These are phyloP conservation scores for Trochalopteron elliotii DNA, from an alignment of 2,113 vertebrate genomes.

Conservation along the genomic window DNA sequence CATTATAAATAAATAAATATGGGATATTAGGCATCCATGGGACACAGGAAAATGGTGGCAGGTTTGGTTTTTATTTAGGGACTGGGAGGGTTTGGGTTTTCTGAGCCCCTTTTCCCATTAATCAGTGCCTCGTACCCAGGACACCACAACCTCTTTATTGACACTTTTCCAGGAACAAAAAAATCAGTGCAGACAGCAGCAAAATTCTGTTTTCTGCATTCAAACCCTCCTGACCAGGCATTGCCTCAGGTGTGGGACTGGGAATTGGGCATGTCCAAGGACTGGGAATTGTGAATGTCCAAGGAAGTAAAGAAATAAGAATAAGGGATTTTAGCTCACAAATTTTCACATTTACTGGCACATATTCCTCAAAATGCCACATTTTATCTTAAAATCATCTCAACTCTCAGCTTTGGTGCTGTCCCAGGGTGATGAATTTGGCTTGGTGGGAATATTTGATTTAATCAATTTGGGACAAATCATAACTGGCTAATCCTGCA, in stretches of 20 bases:
- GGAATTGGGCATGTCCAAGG: too few relatives aligned
- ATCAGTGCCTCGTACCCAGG: neutral
- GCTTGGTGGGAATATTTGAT: neutral
- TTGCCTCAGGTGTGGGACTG: neutral
- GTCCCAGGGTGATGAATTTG: accelerated
- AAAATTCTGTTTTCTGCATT: neutral
- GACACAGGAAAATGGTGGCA: neutral
- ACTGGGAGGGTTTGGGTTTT: neutral
- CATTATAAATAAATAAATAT: neutral
- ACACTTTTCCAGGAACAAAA: neutral
- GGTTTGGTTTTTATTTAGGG: neutral
- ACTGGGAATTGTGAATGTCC: neutral
- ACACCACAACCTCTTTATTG: neutral
- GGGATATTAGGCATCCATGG: neutral
- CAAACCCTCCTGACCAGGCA: neutral
- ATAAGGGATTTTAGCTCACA: neutral
- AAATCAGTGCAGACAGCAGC: neutral
- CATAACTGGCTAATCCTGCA: neutral
- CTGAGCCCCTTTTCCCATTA: neutral
- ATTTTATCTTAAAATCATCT: neutral
- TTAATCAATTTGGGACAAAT: neutral
- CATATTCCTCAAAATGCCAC: neutral
- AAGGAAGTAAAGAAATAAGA: neutral
- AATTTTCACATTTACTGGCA: too few relatives aligned
- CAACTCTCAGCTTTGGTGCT: neutral